Percentiles rank a stretch among this genome's conserved stretches.
Evolutionary conservation across 1,140 invertebrate genomes (phyloP).

Genomic region (Mizuhopecten yessoensis): DNA sequence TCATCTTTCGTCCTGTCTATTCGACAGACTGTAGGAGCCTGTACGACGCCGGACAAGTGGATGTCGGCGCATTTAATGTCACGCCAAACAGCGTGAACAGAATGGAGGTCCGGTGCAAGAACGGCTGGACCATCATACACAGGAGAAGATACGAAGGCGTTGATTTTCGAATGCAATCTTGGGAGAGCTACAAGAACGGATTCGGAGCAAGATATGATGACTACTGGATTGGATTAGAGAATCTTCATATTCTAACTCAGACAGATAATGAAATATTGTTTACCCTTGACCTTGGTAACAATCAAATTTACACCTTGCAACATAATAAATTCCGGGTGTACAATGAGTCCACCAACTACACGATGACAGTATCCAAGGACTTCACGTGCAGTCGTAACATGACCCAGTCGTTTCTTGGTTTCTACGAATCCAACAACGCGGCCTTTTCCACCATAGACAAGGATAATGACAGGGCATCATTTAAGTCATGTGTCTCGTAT

Average conservation of each 20-base stretch:
- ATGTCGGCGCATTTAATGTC: background rate
- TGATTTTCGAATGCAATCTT: background rate
- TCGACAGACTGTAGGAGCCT: too few relatives aligned
- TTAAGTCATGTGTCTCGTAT: background rate
- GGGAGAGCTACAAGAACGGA: background rate
- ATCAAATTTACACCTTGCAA: background rate
- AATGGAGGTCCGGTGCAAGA: background rate
- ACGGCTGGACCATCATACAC: background rate
- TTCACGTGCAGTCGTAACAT: background rate
- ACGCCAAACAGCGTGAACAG: background rate
- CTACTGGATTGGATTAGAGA: background rate
- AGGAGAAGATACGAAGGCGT: background rate
- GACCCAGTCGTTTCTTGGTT: background rate
- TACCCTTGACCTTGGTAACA: background rate
- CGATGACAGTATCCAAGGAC: background rate
- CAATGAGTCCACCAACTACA: conserved; percentile 10
- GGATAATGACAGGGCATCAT: background rate
- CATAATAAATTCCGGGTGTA: background rate
- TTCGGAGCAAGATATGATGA: background rate
- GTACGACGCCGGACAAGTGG: too few relatives aligned
- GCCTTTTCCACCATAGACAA: background rate
- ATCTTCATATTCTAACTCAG: background rate
- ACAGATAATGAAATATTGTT: background rate
- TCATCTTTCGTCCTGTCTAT: too few relatives aligned
- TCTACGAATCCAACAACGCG: background rate